Evolutionary conservation across 2,113 vertebrate genomes (phyloP).

Genomic region (Columba livia): DNA sequence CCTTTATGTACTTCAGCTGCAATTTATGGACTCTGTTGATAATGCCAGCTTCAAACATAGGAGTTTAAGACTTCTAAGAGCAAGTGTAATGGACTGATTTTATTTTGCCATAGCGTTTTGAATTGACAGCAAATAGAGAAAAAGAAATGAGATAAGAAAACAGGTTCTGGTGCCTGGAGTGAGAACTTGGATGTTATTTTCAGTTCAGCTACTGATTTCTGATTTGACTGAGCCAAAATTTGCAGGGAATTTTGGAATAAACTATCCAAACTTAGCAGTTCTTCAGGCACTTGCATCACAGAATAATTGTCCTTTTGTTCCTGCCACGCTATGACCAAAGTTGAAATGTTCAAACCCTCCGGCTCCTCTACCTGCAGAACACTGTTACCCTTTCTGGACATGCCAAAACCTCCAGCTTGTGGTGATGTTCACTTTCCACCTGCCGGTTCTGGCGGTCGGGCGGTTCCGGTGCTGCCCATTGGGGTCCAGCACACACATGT

Average conservation of each 20-base stretch:
- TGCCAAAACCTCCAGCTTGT: not conserved
- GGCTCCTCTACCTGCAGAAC: not conserved
- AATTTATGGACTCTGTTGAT: not conserved
- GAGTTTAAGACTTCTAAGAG: not conserved
- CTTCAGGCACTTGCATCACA: not conserved
- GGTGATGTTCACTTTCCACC: not conserved
- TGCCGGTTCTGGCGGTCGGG: not conserved
- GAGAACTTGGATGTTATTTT: not conserved
- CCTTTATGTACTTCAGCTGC: not conserved
- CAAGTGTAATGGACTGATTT: not conserved
- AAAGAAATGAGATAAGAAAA: constrained; percentile 1
- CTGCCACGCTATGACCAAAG: accelerated
- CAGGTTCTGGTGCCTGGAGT: not conserved
- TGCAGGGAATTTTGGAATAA: not conserved
- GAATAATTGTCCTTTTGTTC: not conserved
- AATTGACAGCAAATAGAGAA: constrained; percentile 9
- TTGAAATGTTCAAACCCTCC: not conserved
- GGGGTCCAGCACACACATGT: no score
- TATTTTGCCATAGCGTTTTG: not conserved
- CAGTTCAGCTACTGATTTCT: not conserved
- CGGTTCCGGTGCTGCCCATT: no score
- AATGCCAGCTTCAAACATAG: not conserved
- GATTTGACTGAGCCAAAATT: not conserved
- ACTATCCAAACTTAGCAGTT: not conserved
- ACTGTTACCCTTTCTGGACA: not conserved